Base-by-base conservation (phyloP, 2,888 invertebrate genomes). In the Microdon myrmicae region DNA sequence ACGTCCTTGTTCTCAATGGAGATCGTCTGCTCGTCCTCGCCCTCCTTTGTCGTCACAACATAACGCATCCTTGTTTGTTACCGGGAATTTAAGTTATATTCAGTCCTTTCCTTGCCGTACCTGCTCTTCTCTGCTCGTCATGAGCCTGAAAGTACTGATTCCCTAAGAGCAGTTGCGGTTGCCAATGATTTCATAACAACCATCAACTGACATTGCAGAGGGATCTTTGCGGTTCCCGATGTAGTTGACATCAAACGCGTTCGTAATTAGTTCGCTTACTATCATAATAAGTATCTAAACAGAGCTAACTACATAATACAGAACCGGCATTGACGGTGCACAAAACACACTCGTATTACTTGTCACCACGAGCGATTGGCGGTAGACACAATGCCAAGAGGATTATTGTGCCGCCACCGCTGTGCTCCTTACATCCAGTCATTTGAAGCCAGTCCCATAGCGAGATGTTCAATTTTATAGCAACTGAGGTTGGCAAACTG, bases 121-220 rank as follows among this genome's bases (percentile, higher is more conserved):
- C 26, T 16, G 14, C 19, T 28, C 10, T 45, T 25, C 39, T 17
- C 28, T 7, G 16, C 31, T 13, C n/a, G 16, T 32, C 19, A 39
- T 25, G 20, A 49, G 22, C 3, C 8, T 54, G 31, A 28, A 26
- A 53, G 38, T 6, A 23, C 22, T 47, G n/a, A 12, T 26, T 53
- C 9, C 35, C 58, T 53, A 23, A 31, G 20, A 53, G 47, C 51
- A 35, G 12, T 64, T 43, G 29, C 20, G 51, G 45, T 37, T 53
- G 47, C 41, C 45, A 45, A 58, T 58, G 58, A 56, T 64, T 51
- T 58, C 39, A 49, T 45, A 45, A 56, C 45, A 56, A 51, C 48
- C 38, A 41, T 35, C 53, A 47, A 41, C 20, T 16, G 29, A 19
- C 19, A 37, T 28, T 6, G 17, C 12, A 7, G 8, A 28, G 7